Base-by-base conservation (phyloP, 2,113 vertebrate species). In the Brachypodius melanocephalos region DNA sequence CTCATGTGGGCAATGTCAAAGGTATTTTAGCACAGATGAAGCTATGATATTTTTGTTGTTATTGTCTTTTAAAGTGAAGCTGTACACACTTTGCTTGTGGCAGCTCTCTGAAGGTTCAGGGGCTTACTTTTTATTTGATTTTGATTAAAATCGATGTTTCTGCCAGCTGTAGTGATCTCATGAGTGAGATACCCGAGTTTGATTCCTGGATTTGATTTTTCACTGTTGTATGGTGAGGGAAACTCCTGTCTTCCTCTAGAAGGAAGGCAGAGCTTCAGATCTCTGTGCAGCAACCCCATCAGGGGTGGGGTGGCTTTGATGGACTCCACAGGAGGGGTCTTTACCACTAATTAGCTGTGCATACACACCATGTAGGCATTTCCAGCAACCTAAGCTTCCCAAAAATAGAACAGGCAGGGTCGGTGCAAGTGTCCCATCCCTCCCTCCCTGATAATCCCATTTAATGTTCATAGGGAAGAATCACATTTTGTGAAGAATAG, bases 121-220 rank as follows among this genome's bases (percentile, higher is more conserved):
- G 81, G 42, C 72, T 95, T 52, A 32, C 29, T 92, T 91, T 93
- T 89, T 94, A 89, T 94, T 91, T 95, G 90, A 66, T 89, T 95
- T 96, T 93, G 77, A 95, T 96, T 87, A 96, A 96, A 96, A 97
- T 96, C 6, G 61, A 93, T 12, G 17, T 94, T 95, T 95, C 88
- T 95, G 92, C 73, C 91, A 95, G 72, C 58, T 36, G 46, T 69
- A 84, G 85, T 21, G 73, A 95, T 96, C 89, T 85, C 54, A 4
- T 69, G 85, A 94, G 93, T 58, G 71, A 88, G 71, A 66, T 87
- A 83, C 48, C 76, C 1, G 71, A 87, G 66, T 82, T 45, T 93
- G 58, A 81, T 88, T 85, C 51, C 83, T 67, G 75, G 52, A 48
- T 96, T 76, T 89, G 86, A 92, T 92, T 89, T 88, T 85, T 65